phyloP scores from a whole-genome alignment of 2,797 vertebrate genomes.

The Sebastes hopkinsi region DNA sequence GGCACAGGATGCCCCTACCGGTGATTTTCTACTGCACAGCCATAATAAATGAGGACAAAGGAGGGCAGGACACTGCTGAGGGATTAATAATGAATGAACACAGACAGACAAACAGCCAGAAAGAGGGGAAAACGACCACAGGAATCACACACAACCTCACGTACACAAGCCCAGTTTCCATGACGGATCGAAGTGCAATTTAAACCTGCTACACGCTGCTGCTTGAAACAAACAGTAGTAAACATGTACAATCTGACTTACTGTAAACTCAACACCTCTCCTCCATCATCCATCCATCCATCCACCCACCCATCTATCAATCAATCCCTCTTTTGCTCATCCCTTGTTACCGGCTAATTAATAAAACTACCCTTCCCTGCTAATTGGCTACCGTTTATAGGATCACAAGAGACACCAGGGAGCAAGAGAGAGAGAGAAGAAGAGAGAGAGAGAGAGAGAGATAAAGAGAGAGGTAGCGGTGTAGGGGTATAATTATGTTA shows the following conservation, averaged over 20 bases:
- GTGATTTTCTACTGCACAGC: not conserved
- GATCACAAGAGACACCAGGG: conserved; percentile 52
- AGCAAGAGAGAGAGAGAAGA: conserved; percentile 34
- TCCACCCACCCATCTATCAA: conserved; percentile 19
- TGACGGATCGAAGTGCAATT: no score
- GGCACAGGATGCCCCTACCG: not conserved
- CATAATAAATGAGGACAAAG: conserved; percentile 30
- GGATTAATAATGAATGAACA: conserved; percentile 13
- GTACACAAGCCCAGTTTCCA: no score
- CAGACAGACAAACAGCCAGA: not conserved
- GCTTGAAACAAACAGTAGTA: not conserved
- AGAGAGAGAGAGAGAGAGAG: conserved; percentile 36
- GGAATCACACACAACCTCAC: not conserved
- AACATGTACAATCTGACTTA: not conserved
- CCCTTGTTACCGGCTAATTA: conserved; percentile 77
- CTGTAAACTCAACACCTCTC: not conserved
- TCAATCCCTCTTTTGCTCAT: conserved; percentile 35
- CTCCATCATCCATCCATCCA: not conserved
- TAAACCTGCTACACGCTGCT: no score
- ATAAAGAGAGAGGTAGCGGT: conserved; percentile 9
- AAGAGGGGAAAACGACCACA: not conserved
- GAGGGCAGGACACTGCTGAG: not conserved
- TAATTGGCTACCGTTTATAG: conserved; percentile 81
- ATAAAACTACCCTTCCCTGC: conserved; percentile 75
- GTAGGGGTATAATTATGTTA: conserved; percentile 74